Percentiles rank a stretch among this genome's conserved stretches.
These are phyloP conservation scores for Poeciliopsis infans DNA, from an alignment of 2,797 vertebrate species.

Conservation along the genomic window DNA sequence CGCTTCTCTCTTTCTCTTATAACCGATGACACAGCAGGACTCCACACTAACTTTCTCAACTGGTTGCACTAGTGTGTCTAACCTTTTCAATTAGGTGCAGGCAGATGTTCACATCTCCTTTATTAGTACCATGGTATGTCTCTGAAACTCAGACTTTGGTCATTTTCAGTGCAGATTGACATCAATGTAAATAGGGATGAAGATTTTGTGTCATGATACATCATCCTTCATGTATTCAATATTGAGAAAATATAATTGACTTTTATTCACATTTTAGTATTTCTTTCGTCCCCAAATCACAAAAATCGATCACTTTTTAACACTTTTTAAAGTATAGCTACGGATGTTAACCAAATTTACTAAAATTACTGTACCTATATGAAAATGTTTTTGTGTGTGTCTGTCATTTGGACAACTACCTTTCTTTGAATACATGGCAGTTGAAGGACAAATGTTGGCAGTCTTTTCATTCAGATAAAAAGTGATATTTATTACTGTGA, in stretches of 20 bases:
- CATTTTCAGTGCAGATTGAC: neutral
- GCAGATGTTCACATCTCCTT: neutral
- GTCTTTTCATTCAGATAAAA: neutral
- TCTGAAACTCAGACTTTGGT: neutral
- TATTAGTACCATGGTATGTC: neutral
- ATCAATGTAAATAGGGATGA: neutral
- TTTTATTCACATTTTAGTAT: neutral
- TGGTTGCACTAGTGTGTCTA: neutral
- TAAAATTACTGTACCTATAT: too few relatives aligned
- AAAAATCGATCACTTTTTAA: neutral
- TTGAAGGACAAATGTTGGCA: neutral
- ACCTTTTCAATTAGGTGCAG: neutral
- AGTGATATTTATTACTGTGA: neutral
- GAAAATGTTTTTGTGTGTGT: too few relatives aligned
- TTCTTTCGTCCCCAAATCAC: neutral
- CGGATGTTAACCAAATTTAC: neutral
- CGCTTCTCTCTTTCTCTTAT: slow-evolving; percentile 27
- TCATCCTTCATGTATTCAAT: neutral
- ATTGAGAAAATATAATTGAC: neutral
- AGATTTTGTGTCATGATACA: neutral
- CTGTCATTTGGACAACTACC: neutral
- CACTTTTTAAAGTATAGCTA: neutral
- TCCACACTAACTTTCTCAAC: neutral
- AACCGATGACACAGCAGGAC: slow-evolving; percentile 18
- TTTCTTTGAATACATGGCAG: neutral